Percentiles rank a stretch among this genome's conserved stretches.
phyloP scores from a whole-genome alignment of 2,797 vertebrate genomes.

The Xenopus petersii region DNA sequence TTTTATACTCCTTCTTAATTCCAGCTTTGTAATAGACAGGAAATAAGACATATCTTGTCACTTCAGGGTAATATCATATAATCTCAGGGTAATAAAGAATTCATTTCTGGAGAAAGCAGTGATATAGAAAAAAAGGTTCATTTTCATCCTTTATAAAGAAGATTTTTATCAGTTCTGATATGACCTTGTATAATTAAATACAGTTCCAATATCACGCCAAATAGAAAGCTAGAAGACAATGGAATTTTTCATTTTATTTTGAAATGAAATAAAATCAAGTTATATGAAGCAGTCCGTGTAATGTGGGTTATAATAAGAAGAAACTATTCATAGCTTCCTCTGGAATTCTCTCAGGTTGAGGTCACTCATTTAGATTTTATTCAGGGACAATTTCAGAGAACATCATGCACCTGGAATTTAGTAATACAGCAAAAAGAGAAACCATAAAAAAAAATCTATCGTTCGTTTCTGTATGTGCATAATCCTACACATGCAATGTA shows the following conservation, averaged over 20 bases:
- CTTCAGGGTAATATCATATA: slow-evolving; percentile 71
- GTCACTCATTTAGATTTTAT: slow-evolving; percentile 59
- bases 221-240: slow-evolving; percentile 65
- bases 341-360: slow-evolving; percentile 59
- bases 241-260: slow-evolving; percentile 66
- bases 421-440: slow-evolving; percentile 16
- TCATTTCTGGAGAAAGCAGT: slow-evolving; percentile 68
- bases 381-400: slow-evolving; percentile 34
- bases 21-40: slow-evolving; percentile 66
- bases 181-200: slow-evolving; percentile 79
- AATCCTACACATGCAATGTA: no score
- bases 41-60: slow-evolving; percentile 73
- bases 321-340: slow-evolving; percentile 60
- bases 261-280: slow-evolving; percentile 65
- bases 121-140: slow-evolving; percentile 72
- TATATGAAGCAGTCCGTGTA: slow-evolving; percentile 65
- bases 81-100: slow-evolving; percentile 75
- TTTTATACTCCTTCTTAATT: slow-evolving; percentile 64
- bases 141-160: slow-evolving; percentile 69
- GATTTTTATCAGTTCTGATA: slow-evolving; percentile 67
- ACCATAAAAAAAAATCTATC: neutral
- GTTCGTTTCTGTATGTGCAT: no score
- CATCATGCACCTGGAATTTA: slow-evolving; percentile 26
- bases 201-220: slow-evolving; percentile 71
- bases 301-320: slow-evolving; percentile 63